These are phyloP conservation scores for Himalopsyche kuldschensis DNA, from an alignment of 2,888 invertebrate species.

Conservation along the genomic window DNA sequence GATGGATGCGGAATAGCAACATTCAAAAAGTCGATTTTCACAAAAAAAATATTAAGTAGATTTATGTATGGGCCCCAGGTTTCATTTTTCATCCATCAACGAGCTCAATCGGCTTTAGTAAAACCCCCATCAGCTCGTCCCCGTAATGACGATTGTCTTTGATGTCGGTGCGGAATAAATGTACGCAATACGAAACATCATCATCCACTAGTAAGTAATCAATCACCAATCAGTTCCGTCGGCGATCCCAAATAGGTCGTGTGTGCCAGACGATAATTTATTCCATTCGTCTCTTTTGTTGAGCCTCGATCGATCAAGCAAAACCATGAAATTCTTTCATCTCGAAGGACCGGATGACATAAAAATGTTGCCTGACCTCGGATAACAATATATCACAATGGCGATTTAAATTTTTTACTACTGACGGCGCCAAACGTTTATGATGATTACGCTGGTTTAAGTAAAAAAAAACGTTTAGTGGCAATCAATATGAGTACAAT, in stretches of 20 bases:
- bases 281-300: neutral
- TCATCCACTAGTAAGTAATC: neutral
- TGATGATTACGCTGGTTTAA: neutral
- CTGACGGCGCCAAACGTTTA: neutral
- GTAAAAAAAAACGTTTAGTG: neutral
- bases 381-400: neutral
- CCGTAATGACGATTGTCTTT: too few species aligned
- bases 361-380: neutral
- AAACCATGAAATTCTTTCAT: neutral
- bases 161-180: neutral
- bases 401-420: neutral
- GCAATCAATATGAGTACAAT: neutral
- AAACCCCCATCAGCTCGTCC: too few species aligned
- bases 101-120: too few species aligned
- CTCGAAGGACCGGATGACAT: neutral
- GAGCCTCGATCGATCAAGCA: neutral
- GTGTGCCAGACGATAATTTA: neutral
- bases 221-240: neutral
- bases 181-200: neutral
- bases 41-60: too few species aligned
- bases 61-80: too few species aligned
- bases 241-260: neutral
- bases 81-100: too few species aligned
- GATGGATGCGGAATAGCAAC: too few species aligned
- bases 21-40: too few species aligned